phyloP scores from a whole-genome alignment of 2,113 vertebrate species.

The Dinomys branickii region DNA sequence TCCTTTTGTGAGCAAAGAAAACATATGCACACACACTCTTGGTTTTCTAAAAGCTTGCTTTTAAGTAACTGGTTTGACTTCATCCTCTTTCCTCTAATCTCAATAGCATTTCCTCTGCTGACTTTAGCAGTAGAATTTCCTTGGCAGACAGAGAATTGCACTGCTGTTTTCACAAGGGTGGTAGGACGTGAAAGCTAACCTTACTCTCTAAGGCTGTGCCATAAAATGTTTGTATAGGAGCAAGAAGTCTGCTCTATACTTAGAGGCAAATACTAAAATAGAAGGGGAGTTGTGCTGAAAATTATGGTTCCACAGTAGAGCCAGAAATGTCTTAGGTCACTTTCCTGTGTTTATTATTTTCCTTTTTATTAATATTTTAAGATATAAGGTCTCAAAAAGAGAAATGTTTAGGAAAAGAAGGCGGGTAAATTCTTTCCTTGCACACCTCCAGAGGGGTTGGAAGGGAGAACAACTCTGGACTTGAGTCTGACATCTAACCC shows the following conservation, averaged over 20 bases:
- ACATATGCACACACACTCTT: constrained; percentile 42
- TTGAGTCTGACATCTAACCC: background rate
- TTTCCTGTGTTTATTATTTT: constrained; percentile 51
- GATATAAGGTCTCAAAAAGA: constrained; percentile 18
- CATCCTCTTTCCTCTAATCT: constrained; percentile 68
- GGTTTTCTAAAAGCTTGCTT: constrained; percentile 64
- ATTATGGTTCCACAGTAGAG: constrained; percentile 39
- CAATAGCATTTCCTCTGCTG: constrained; percentile 66
- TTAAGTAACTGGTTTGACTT: constrained; percentile 60
- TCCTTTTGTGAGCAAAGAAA: constrained; percentile 70
- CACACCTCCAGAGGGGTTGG: background rate
- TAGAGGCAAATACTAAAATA: constrained; percentile 13
- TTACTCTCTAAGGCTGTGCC: constrained; percentile 21
- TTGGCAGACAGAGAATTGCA: constrained; percentile 66
- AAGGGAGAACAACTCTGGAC: background rate
- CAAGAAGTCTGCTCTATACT: background rate
- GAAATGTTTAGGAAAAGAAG: constrained; percentile 38
- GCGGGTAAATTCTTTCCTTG: background rate
- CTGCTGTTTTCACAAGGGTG: constrained; percentile 62
- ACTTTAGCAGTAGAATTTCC: constrained; percentile 48
- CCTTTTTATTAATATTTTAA: constrained; percentile 25
- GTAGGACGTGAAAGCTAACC: constrained; percentile 37
- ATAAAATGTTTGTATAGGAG: constrained; percentile 25
- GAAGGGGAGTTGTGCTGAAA: constrained; percentile 13
- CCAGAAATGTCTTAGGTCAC: constrained; percentile 19